Percentiles rank a stretch among this genome's conserved stretches.
Evolutionary conservation across 1,140 invertebrate species (phyloP).

Genomic region (Cherax quadricarinatus): DNA sequence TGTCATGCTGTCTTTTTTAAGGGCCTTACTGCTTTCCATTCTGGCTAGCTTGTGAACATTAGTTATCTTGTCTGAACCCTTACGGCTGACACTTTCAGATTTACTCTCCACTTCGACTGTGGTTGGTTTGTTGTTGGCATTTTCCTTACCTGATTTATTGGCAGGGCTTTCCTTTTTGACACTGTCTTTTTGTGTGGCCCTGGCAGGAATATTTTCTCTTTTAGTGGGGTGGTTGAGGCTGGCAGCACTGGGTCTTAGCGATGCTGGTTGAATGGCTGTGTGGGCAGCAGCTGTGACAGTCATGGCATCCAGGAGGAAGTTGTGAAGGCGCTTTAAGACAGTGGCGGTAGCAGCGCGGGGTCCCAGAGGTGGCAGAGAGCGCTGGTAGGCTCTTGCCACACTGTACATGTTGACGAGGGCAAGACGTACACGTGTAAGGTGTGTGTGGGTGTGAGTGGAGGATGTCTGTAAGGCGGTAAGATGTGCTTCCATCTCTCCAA

Average conservation of each 20-base stretch:
- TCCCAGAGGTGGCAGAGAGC: constrained; percentile 58
- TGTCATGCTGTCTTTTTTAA: not conserved
- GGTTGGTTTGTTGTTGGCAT: not conserved
- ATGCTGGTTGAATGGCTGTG: constrained; percentile 43
- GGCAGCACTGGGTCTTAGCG: constrained; percentile 53
- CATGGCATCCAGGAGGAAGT: constrained; percentile 66
- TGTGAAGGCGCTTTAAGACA: constrained; percentile 54
- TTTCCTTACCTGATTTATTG: not conserved
- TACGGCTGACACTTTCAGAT: not conserved
- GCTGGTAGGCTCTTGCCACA: constrained; percentile 61
- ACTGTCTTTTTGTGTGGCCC: not conserved
- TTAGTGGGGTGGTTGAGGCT: constrained; percentile 25
- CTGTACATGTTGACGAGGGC: constrained; percentile 69
- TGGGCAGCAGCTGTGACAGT: constrained; percentile 56
- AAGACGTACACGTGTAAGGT: constrained; percentile 62
- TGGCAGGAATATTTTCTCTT: not conserved
- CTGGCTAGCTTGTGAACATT: not conserved
- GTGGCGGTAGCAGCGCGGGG: constrained; percentile 29
- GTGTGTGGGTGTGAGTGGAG: constrained; percentile 64
- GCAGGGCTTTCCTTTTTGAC: not conserved
- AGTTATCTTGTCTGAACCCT: not conserved
- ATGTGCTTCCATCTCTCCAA: constrained; percentile 65
- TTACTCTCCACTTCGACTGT: not conserved
- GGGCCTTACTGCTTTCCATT: not conserved
- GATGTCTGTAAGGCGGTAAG: constrained; percentile 63